These are phyloP conservation scores for Pungitius pungitius DNA, from an alignment of 2,113 vertebrate species.

Conservation along the genomic window DNA sequence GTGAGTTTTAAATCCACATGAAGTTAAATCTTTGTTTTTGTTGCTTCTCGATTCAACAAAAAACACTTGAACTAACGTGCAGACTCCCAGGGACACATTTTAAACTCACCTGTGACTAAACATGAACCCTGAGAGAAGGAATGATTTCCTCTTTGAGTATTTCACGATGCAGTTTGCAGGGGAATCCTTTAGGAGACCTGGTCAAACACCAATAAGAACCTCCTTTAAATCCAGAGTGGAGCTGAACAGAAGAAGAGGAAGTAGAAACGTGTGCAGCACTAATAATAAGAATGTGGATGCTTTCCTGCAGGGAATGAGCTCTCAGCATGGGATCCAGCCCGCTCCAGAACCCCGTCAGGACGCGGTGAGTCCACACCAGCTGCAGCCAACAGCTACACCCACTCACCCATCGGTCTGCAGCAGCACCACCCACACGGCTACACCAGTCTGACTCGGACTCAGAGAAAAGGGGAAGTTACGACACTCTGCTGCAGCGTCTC, in stretches of 20 bases:
- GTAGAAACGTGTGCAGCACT: background rate
- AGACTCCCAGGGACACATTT: too few species aligned
- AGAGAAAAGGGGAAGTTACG: background rate
- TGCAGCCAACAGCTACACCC: background rate
- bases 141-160: too few species aligned
- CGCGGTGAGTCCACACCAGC: background rate
- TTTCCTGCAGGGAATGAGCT: background rate
- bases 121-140: background rate
- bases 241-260: background rate
- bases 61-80: too few species aligned
- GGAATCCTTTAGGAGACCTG: too few species aligned
- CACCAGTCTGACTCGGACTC: background rate
- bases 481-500: too few species aligned
- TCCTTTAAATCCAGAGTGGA: background rate
- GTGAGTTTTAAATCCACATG: conserved; percentile 1
- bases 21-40: too few species aligned
- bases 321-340: background rate
- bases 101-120: too few species aligned
- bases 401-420: background rate
- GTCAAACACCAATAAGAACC: too few species aligned
- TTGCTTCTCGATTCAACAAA: too few species aligned
- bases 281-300: background rate
- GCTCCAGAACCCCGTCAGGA: background rate
- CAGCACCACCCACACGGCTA: background rate
- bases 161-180: too few species aligned